Evolutionary conservation across 2,888 invertebrate species (phyloP).

Genomic region (Brenthis daphne): DNA sequence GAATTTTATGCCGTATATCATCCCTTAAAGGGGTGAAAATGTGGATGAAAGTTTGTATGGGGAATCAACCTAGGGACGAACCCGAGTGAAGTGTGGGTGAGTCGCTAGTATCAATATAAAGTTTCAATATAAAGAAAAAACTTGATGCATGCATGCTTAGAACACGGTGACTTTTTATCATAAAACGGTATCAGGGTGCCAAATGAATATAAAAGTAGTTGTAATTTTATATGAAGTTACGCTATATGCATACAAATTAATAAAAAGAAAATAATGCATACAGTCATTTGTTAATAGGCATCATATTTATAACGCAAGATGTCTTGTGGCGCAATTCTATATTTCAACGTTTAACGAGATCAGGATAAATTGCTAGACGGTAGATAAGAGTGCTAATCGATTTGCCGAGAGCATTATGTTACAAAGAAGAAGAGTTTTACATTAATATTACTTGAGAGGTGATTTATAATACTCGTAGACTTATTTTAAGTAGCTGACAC

Average conservation of each 20-base stretch:
- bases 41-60: too few species aligned
- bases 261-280: constrained; percentile 17
- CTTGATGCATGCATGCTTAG: too few species aligned
- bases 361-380: constrained; percentile 35
- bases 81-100: too few species aligned
- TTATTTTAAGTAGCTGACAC: background rate
- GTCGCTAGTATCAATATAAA: too few species aligned
- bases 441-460: constrained; percentile 24
- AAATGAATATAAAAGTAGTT: background rate
- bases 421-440: constrained; percentile 25
- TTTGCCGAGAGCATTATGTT: constrained; percentile 28
- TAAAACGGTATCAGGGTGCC: background rate
- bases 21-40: too few species aligned
- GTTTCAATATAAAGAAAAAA: too few species aligned
- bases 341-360: constrained; percentile 33
- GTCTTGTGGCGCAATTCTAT: constrained; percentile 22
- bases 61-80: too few species aligned
- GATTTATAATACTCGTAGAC: constrained; percentile 16
- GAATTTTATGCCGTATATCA: too few species aligned
- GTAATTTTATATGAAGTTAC: constrained; percentile 4
- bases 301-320: constrained; percentile 27
- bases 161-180: background rate
- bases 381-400: constrained; percentile 35
- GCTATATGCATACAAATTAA: constrained; percentile 6
- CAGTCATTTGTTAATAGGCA: constrained; percentile 25